Evolutionary conservation across 2,113 vertebrate species (phyloP).

Genomic region (Malurus cyaneus): DNA sequence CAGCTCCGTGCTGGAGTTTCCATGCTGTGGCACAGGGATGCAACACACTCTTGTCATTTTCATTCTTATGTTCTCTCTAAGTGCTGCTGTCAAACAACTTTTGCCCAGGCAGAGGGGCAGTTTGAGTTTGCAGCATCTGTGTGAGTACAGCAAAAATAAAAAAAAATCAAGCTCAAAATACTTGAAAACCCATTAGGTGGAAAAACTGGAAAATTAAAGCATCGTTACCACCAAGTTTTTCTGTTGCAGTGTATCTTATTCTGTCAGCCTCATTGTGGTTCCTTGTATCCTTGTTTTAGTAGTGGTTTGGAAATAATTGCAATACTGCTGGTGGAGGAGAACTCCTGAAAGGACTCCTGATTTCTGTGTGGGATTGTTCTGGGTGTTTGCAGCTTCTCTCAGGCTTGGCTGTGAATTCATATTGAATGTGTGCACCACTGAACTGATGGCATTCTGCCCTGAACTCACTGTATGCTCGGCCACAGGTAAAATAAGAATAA

Average conservation of each 20-base stretch:
- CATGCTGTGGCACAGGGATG: background rate
- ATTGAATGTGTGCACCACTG: background rate
- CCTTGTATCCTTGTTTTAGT: background rate
- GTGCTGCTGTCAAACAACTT: background rate
- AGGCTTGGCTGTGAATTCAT: background rate
- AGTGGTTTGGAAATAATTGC: background rate
- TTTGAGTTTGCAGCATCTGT: background rate
- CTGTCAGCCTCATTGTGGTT: background rate
- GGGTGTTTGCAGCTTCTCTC: background rate
- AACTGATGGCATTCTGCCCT: background rate
- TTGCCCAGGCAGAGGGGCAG: background rate
- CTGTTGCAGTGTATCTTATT: background rate
- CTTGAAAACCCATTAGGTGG: background rate
- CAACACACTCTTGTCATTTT: background rate
- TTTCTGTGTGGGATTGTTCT: background rate
- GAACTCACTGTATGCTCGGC: background rate
- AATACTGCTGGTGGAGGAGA: background rate
- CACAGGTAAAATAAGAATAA: background rate
- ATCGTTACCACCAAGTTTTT: background rate
- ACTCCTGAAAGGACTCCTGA: background rate
- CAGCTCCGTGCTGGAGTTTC: background rate
- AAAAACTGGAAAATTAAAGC: background rate
- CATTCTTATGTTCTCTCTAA: background rate
- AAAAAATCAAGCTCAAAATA: background rate
- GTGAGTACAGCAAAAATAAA: background rate